Percentiles rank a stretch among this genome's conserved stretches.
Conservation (phyloP, 2,113 vertebrate species). For the Chaetodon trifascialis region DNA sequence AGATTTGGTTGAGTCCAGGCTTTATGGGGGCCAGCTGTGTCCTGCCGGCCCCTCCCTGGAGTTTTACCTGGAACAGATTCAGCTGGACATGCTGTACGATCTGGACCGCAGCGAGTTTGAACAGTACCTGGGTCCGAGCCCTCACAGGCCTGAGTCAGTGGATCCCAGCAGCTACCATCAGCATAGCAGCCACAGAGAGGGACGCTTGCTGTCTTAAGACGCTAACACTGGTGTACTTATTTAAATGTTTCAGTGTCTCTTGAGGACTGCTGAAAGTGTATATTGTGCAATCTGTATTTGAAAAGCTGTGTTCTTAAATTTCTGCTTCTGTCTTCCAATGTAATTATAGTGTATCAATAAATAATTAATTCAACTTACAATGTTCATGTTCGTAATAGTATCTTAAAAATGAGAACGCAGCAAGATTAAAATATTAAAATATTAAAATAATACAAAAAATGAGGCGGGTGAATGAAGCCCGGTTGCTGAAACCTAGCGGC, state of each 20-base stretch:
- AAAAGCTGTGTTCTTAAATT: constrained; percentile 12
- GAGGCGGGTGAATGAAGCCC: too few species aligned
- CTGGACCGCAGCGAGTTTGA: constrained; percentile 96
- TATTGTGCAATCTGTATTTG: constrained; percentile 27
- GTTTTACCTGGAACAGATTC: constrained; percentile 86
- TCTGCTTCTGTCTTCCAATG: constrained; percentile 17
- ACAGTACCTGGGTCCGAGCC: constrained; percentile 90
- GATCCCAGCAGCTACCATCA: constrained; percentile 75
- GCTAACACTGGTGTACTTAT: constrained; percentile 64
- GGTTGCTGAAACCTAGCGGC: too few species aligned
- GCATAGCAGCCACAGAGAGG: constrained; percentile 70
- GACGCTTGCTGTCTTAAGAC: constrained; percentile 47
- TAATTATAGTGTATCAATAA: constrained; percentile 54
- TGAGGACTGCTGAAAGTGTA: not conserved
- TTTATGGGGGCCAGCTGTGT: constrained; percentile 75
- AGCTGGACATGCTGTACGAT: constrained; percentile 90
- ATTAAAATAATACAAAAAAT: not conserved
- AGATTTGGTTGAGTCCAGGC: constrained; percentile 84
- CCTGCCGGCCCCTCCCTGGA: constrained; percentile 76
- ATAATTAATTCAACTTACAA: constrained; percentile 41
- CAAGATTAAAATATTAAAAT: too few species aligned
- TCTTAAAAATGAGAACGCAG: too few species aligned
- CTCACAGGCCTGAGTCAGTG: constrained; percentile 78
- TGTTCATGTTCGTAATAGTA: not conserved
- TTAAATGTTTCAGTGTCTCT: constrained; percentile 39